Evolutionary conservation across 2,113 vertebrate genomes (phyloP), one percentile per base, ranked within the genome.

Genomic region (Leucopsar rothschildi): DNA sequence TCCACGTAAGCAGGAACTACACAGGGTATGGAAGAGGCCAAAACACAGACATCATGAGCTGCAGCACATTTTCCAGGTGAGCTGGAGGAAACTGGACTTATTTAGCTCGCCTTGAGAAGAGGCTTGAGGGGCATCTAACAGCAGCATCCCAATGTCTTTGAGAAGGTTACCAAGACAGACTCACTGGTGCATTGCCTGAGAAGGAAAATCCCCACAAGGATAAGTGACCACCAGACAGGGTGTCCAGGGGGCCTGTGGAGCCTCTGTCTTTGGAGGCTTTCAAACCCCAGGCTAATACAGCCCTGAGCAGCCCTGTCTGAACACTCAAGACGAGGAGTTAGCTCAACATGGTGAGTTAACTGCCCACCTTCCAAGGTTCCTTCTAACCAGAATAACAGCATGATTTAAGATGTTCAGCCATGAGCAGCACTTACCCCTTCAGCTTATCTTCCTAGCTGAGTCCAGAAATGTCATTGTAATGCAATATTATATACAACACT

Each of bases 81-180:
- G 3, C 0, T 3, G 16, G 15, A 42, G 14, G 37, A 3, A 3
- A 64, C 13, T 13, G 40, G n/a, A 31, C 7, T 72, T 9, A 12
- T 9, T 65, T 8, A 49, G 24, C 27, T 8, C 59, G 23, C 49
- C 45, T 39, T 25, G 44, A 53, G 33, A 42, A 81, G 44, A 52
- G 17, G 27, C 35, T 71, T 59, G 47, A 82, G 2, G 3, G 15
- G 31, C 39, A 82, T 42, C 15, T 5, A 50, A n/a, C 5, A 55
- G 56, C 8, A 82, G 57, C 35, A 12, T 79, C 39, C 24, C 61
- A 8, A 5, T 3, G 8, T 15, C 68, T 68, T 24, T 1, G 6
- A 91, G 60, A 66, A 50, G 19, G 57, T 79, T 55, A 59, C 17
- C 3, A 45, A n/a, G n/a, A 52, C 39, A 63, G 29, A 39, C 70